Evolutionary conservation across 2,113 vertebrate genomes (phyloP), one percentile per base, ranked within the genome.

Genomic region (Phoxinus phoxinus): DNA sequence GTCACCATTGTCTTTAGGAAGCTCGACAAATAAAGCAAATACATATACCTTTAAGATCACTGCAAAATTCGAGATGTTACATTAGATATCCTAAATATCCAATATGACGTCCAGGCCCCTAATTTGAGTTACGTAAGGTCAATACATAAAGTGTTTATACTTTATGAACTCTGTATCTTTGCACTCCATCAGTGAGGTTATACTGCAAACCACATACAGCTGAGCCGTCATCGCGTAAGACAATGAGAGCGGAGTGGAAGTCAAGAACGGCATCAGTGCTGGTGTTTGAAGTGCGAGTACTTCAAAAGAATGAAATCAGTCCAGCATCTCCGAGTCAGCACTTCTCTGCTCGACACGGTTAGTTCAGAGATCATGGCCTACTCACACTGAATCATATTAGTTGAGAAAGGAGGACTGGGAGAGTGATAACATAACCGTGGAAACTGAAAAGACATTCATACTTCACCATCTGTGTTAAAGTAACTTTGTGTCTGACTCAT

Each of bases 221-320:
- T 81, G 61, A 84, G 48, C 72, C 51, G 1, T 72, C 41, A 8
- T 30, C n/a, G 23, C 27, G 21, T 41, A 59, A 79, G 56, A 74
- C 71, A 32, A 23, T 27, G 41, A 59, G 56, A 84, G 77, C 30
- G 1, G 3, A 44, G 9, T 35, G 30, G 73, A 41, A 86, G 73
- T 83, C 73, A 83, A 86, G 81, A 32, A 46, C 82, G 58, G 25
- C n/a, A 56, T 2, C 53, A 23, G 53, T 37, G 37, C 74, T 37
- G 13, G 58, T 80, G 44, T 78, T 85, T 85, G 74, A 67, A 56
- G 76, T 69, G 37, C 23, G 53, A 81, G 32, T 37, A 65, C 69
- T 81, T 87, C 30, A 85, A 85, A 85, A 53, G 61, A 69, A 59
- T 44, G 35, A 37, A 73, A 79, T 87, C 86, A 87, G 56, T 53